phyloP scores from a whole-genome alignment of 1,140 invertebrate genomes.

The Mactra quadrangularis region DNA sequence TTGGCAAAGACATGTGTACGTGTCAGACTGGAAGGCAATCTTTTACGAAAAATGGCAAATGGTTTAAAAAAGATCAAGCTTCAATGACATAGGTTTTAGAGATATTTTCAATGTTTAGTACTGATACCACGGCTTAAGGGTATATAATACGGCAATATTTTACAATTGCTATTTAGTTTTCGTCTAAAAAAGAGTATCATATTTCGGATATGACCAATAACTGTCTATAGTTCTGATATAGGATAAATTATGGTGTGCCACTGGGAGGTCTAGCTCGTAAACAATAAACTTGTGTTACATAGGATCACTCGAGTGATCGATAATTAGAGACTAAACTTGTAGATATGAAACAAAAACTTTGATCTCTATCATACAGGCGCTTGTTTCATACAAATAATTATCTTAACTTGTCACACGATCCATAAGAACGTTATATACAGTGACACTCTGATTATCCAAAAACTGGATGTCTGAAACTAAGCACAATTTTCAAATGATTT shows the following conservation, averaged over 20 bases:
- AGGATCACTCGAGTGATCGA: constrained; percentile 33
- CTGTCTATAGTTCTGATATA: constrained; percentile 27
- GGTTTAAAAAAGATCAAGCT: not conserved
- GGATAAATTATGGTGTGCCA: constrained; percentile 22
- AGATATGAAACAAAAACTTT: too few species aligned
- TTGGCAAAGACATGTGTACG: not conserved
- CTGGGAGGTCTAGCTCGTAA: constrained; percentile 53
- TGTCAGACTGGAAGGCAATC: not conserved
- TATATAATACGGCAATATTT: constrained; percentile 44
- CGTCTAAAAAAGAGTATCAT: constrained; percentile 27
- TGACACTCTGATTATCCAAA: too few species aligned
- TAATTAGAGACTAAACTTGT: constrained; percentile 49
- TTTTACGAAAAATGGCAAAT: not conserved
- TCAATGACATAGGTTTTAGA: constrained; percentile 40
- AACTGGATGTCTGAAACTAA: too few species aligned
- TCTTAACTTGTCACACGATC: too few species aligned
- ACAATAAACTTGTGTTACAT: constrained; percentile 35
- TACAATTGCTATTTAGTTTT: constrained; percentile 42
- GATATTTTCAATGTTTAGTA: constrained; percentile 40
- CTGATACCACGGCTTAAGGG: not conserved
- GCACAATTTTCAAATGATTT: too few species aligned
- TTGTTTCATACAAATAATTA: too few species aligned
- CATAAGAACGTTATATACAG: too few species aligned
- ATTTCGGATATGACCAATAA: constrained; percentile 53
- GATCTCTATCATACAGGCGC: too few species aligned